These are phyloP conservation scores for Onthophagus taurus DNA, from an alignment of 1,140 invertebrate genomes.

Conservation along the genomic window DNA sequence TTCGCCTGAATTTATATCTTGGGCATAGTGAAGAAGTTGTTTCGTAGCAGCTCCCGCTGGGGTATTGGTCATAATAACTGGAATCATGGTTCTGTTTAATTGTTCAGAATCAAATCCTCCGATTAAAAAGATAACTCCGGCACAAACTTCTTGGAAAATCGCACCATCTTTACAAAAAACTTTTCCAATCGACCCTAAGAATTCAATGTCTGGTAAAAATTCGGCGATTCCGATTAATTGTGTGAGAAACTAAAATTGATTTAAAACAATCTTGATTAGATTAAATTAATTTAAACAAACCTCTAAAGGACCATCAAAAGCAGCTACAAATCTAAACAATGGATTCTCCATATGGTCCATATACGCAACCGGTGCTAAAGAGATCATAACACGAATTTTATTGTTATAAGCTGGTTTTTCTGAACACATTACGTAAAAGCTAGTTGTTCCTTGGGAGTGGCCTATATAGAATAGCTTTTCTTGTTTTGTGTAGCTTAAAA, in stretches of 20 bases:
- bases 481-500: neutral
- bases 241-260: conserved; percentile 31
- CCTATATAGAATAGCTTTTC: conserved; percentile 18
- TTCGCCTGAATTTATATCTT: neutral
- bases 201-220: conserved; percentile 43
- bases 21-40: conserved; percentile 5
- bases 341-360: conserved; percentile 43
- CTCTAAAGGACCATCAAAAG: conserved; percentile 11
- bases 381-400: conserved; percentile 43
- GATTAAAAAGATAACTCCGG: conserved; percentile 47
- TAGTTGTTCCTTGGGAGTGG: conserved; percentile 40
- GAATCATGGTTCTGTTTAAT: conserved; percentile 38
- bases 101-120: conserved; percentile 45
- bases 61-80: neutral
- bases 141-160: conserved; percentile 42
- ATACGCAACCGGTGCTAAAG: conserved; percentile 50
- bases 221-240: conserved; percentile 43
- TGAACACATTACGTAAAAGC: conserved; percentile 42
- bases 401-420: conserved; percentile 41
- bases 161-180: conserved; percentile 39
- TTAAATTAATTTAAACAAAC: too few relatives aligned
- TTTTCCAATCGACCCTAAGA: conserved; percentile 35
- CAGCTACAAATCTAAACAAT: conserved; percentile 33
- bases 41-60: neutral
- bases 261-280: too few relatives aligned